A percentile compares a stretch with the other conserved stretches of the same genome.
phyloP scores from a whole-genome alignment of 2,797 vertebrate species.

The Bryconaethiops microstoma region DNA sequence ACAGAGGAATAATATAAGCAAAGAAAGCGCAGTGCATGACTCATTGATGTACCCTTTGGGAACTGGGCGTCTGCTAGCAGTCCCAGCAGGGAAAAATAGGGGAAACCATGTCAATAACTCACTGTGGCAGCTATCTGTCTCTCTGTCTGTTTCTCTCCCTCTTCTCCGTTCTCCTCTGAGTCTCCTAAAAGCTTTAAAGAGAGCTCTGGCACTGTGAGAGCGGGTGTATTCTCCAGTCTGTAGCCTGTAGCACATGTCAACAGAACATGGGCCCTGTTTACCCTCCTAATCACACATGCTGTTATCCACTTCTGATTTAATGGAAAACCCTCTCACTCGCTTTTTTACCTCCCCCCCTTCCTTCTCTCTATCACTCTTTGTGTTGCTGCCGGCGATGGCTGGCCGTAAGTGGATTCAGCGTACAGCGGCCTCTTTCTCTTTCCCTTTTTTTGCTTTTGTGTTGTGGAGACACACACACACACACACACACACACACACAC shows the following conservation, averaged over 20 bases:
- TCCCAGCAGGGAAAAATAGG: conserved; percentile 18
- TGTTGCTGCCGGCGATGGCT: conserved; percentile 36
- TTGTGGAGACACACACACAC: conserved; percentile 17
- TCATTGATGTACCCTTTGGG: conserved; percentile 7
- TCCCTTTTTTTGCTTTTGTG: conserved; percentile 27
- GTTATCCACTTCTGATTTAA: conserved; percentile 60
- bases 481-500: conserved; percentile 17
- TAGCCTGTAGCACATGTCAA: conserved; percentile 51
- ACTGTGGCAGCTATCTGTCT: conserved; percentile 11
- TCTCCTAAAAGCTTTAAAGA: conserved; percentile 41
- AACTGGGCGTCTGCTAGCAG: conserved; percentile 3
- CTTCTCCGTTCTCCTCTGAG: conserved; percentile 22
- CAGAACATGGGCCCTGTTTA: conserved; percentile 55
- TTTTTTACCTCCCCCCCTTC: conserved; percentile 2
- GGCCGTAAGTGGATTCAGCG: conserved; percentile 47
- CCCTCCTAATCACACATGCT: conserved; percentile 58
- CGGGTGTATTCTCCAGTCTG: conserved; percentile 44
- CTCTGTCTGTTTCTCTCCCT: conserved; percentile 6
- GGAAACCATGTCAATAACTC: not conserved
- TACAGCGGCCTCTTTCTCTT: conserved; percentile 37
- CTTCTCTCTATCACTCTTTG: conserved; percentile 20
- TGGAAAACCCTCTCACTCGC: conserved; percentile 35
- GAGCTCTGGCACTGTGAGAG: conserved; percentile 30
- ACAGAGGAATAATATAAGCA: conserved; percentile 23
- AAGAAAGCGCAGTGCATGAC: conserved; percentile 4